Conservation (phyloP, 2,113 vertebrate genomes). For the Oenanthe melanoleuca region DNA sequence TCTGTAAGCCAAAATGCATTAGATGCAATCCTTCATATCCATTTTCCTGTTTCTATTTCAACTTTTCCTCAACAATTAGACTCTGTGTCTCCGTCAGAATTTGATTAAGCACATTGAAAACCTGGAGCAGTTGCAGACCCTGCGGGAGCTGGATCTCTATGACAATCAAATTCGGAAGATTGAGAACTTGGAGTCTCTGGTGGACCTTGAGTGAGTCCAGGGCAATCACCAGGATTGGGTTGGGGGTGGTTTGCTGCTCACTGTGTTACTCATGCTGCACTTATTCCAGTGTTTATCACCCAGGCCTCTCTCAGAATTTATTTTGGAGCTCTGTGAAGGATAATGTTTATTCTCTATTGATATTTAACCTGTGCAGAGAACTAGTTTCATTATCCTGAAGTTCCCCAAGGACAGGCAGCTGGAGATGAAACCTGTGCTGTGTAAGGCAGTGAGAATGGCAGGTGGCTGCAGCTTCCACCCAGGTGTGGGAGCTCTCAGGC, state of each 20-base stretch:
- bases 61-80: conserved; percentile 71
- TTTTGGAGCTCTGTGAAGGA: background rate
- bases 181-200: conserved; percentile 89
- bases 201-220: conserved; percentile 88
- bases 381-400: background rate
- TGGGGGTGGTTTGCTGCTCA: background rate
- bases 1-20: background rate
- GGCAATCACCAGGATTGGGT: background rate
- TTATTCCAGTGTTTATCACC: background rate
- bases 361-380: background rate
- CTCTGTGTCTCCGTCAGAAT: conserved; percentile 94
- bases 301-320: background rate
- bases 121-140: conserved; percentile 83
- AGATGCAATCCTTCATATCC: background rate
- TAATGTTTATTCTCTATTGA: fast-evolving
- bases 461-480: background rate
- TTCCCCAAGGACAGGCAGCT: background rate
- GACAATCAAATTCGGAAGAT: conserved; percentile 97
- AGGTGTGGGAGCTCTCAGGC: background rate
- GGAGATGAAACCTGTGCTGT: background rate
- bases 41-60: background rate
- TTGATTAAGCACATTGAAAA: conserved; percentile 96
- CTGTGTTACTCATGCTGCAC: background rate
- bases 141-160: conserved; percentile 93
- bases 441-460: background rate